Evolutionary conservation across 2,888 invertebrate species (phyloP), one percentile per base, ranked within the genome.

Genomic region (Mesorhabditis belari): DNA sequence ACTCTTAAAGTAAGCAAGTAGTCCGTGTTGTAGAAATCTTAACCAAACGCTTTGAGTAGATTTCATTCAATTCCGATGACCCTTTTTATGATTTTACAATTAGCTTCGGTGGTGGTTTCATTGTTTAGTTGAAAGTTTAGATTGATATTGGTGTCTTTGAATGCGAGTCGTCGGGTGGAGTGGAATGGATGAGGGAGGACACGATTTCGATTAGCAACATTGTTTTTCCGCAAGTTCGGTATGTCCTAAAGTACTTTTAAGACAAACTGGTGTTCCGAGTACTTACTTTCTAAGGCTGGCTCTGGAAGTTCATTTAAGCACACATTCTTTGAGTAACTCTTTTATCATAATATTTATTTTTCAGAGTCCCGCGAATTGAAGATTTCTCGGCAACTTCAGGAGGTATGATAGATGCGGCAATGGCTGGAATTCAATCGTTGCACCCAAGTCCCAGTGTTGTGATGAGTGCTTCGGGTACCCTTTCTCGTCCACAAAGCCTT

Each of bases 101-200:
- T 35, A 35, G 44, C 44, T 9, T 9, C 1, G n/a, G 12, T 35
- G 44, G n/a, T 35, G 12, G 44, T 35, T 35, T 24, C 50, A 49
- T 28, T 3, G 44, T 52, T 17, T 44, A 21, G 9, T 53, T n/a
- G 44, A 35, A 35, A 35, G 44, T 58, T 44, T 53, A 67, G 53
- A 53, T 79, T 9, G 67, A 77, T 83, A 92, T 98, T 5, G 92
- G 93, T 52, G 94, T 98, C 69, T 96, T 94, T 84, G 98, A 98
- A 82, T 99, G 98, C 82, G 98, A 98, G 84, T 95, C 95, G 70
- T 94, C 94, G 5, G 98, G 93, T 55, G 79, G 79, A n/a, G 76
- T 79, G 4, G 79, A 79, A 62, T 79, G 79, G 79, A 61, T 75
- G 25, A 65, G 70, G 23, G 79, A 79, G 59, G 78, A 79, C 52